Conservation (phyloP, 2,888 invertebrate species). For the Chorisops tibialis region DNA sequence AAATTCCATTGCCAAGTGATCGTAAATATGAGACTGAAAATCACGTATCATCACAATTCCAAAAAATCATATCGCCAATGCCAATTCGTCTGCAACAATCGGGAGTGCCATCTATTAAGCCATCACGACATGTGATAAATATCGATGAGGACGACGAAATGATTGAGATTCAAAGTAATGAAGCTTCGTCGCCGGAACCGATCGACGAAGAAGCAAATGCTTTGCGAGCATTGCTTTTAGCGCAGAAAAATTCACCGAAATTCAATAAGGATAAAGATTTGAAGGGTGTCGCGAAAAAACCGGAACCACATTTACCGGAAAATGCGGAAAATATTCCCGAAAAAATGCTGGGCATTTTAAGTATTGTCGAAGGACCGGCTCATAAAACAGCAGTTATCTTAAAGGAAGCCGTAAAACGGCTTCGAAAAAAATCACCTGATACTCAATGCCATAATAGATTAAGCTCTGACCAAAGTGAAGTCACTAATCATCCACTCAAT, state of each 20-base stretch:
- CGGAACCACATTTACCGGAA: background rate
- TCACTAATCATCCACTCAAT: background rate
- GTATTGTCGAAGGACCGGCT: conserved; percentile 20
- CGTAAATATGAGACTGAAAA: background rate
- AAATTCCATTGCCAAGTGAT: conserved; percentile 34
- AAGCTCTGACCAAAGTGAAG: background rate
- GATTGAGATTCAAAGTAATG: conserved; percentile 28
- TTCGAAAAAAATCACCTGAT: conserved; percentile 33
- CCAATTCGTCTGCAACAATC: background rate
- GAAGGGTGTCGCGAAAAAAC: background rate
- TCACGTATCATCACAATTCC: background rate
- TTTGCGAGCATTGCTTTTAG: conserved; percentile 44
- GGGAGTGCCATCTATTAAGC: background rate
- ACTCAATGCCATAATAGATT: too few relatives aligned
- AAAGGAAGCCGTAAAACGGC: conserved; percentile 47
- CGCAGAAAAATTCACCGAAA: conserved; percentile 39
- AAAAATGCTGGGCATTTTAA: background rate
- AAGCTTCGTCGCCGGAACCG: conserved; percentile 32
- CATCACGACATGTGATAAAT: background rate
- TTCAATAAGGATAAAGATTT: background rate
- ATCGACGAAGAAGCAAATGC: conserved; percentile 45
- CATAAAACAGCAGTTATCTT: conserved; percentile 37
- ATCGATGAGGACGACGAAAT: conserved; percentile 12
- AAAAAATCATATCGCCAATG: conserved; percentile 27
- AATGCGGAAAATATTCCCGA: background rate